phyloP scores from a whole-genome alignment of 1,140 invertebrate species.

The Galleria mellonella region DNA sequence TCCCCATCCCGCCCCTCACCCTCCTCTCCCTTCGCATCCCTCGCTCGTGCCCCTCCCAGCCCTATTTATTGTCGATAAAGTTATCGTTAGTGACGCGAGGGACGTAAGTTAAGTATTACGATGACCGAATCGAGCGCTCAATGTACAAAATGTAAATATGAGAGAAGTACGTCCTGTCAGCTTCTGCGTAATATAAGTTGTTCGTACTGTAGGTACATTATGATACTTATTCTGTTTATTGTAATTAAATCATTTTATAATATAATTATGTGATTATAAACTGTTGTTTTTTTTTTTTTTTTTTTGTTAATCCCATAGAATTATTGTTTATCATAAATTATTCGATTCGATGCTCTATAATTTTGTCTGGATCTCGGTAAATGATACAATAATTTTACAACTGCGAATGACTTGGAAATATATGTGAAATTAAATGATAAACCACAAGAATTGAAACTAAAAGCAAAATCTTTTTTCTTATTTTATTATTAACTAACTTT shows the following conservation, averaged over 20 bases:
- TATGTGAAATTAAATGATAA: no score
- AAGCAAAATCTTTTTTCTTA: no score
- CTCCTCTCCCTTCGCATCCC: no score
- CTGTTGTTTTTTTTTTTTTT: conserved; percentile 52
- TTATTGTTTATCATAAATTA: no score
- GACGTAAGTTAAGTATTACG: conserved; percentile 67
- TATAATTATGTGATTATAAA: conserved; percentile 76
- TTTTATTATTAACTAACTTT: no score
- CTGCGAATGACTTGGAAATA: no score
- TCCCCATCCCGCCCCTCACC: conserved; percentile 3
- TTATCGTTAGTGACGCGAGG: conserved; percentile 53
- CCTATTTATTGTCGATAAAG: conserved; percentile 62
- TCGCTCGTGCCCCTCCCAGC: conserved; percentile 4
- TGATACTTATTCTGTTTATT: conserved; percentile 76
- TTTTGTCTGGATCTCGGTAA: no score
- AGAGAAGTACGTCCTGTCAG: conserved; percentile 72
- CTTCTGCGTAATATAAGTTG: conserved; percentile 74
- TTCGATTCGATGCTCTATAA: no score
- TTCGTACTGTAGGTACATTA: conserved; percentile 75
- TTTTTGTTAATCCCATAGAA: no score
- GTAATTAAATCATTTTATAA: conserved; percentile 77
- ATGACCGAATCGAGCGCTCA: conserved; percentile 71
- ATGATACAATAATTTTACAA: no score
- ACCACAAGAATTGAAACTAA: no score
- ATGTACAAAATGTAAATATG: conserved; percentile 76